phyloP scores from a whole-genome alignment of 2,888 invertebrate species.

The Diploptera punctata region DNA sequence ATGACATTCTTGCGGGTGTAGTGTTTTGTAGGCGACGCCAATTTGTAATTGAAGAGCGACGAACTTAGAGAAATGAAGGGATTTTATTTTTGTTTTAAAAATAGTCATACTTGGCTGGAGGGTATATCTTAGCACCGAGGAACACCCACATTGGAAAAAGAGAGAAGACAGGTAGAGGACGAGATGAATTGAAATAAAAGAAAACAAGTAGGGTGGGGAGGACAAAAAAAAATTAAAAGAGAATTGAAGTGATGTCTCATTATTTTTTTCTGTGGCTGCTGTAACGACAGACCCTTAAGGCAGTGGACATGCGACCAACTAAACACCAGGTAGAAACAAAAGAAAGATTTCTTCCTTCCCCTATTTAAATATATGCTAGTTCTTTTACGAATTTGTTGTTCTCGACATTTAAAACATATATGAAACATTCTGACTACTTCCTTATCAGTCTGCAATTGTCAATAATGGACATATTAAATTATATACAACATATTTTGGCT shows the following conservation, averaged over 20 bases:
- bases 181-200: constrained; percentile 30
- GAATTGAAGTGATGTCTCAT: constrained; percentile 42
- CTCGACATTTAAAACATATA: too few relatives aligned
- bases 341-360: constrained; percentile 2
- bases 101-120: constrained; percentile 10
- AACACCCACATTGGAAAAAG: constrained; percentile 27
- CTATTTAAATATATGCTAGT: too few relatives aligned
- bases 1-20: too few relatives aligned
- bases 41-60: constrained; percentile 30
- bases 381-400: too few relatives aligned
- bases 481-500: too few relatives aligned
- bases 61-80: constrained; percentile 11
- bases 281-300: constrained; percentile 4
- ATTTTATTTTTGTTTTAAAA: constrained; percentile 20
- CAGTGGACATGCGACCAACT: constrained; percentile 31
- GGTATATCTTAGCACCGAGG: constrained; percentile 23
- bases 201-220: constrained; percentile 17
- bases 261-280: constrained; percentile 34
- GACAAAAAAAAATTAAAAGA: constrained; percentile 34
- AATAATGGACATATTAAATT: too few relatives aligned
- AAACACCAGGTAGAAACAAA: constrained; percentile 32
- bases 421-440: too few relatives aligned
- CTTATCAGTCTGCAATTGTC: too few relatives aligned
- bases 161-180: constrained; percentile 24
- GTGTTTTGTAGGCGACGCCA: constrained; percentile 23